Percentiles rank a stretch among this genome's conserved stretches.
phyloP scores from a whole-genome alignment of 2,113 vertebrate genomes.

The Irena cyanogastra region DNA sequence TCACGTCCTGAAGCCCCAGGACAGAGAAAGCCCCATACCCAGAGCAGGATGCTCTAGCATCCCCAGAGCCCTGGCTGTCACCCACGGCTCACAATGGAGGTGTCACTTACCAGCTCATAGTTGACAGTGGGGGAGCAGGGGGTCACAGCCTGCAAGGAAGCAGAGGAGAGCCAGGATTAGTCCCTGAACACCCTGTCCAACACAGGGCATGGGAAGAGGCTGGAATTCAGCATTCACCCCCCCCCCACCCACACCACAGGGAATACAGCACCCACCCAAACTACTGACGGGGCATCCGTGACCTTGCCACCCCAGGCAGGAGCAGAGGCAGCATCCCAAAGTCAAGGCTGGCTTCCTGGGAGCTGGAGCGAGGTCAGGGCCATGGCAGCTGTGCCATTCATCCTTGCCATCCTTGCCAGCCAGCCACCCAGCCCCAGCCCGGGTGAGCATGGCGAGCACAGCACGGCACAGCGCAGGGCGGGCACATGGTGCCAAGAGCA shows the following conservation, averaged over 20 bases:
- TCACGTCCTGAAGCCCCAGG: not conserved
- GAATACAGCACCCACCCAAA: not conserved
- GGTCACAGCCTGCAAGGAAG: slow-evolving; percentile 78
- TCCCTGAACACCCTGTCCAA: not conserved
- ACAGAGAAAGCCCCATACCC: not conserved
- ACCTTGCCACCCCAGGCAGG: not conserved
- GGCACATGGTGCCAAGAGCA: not conserved
- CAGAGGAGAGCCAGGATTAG: slow-evolving; percentile 19
- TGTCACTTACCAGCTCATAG: slow-evolving; percentile 84
- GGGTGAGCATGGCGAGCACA: not conserved
- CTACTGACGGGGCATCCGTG: not conserved
- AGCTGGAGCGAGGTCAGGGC: rapidly evolving
- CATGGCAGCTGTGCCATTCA: rapidly evolving
- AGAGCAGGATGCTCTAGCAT: not conserved
- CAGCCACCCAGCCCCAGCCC: not conserved
- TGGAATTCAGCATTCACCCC: not conserved
- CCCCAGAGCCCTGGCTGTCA: not conserved
- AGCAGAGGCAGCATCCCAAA: not conserved
- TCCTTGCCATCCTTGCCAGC: not conserved
- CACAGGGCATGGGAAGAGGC: not conserved
- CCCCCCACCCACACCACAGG: not conserved
- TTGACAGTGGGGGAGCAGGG: slow-evolving; percentile 82
- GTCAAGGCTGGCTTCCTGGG: not conserved
- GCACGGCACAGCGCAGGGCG: rapidly evolving
- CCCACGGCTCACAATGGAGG: rapidly evolving